phyloP scores from a whole-genome alignment of 2,113 vertebrate species.

The Sceloporus tristichus region DNA sequence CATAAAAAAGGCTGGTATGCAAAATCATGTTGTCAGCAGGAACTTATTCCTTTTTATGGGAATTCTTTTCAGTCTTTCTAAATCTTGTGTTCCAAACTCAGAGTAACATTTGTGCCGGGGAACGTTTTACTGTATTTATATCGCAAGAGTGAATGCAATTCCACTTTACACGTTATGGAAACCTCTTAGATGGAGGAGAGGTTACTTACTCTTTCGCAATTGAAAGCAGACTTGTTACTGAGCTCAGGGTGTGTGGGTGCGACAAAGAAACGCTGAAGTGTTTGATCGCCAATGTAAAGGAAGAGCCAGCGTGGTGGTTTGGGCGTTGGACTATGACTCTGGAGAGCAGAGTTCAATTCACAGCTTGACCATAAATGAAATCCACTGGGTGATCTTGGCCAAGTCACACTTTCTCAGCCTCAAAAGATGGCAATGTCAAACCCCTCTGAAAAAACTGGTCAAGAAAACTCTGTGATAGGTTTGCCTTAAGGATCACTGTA shows the following conservation, averaged over 20 bases:
- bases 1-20: neutral
- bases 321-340: too few relatives aligned
- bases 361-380: too few relatives aligned
- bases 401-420: too few relatives aligned
- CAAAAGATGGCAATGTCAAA: too few relatives aligned
- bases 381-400: too few relatives aligned
- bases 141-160: neutral
- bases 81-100: neutral
- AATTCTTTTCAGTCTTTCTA: neutral
- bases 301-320: too few relatives aligned
- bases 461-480: too few relatives aligned
- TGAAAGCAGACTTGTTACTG: neutral
- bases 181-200: neutral
- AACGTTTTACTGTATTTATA: neutral
- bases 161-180: neutral
- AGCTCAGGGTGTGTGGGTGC: too few relatives aligned
- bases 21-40: neutral
- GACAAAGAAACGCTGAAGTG: neutral
- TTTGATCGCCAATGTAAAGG: neutral
- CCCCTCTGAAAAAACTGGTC: too few relatives aligned
- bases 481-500: too few relatives aligned
- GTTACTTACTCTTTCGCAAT: neutral
- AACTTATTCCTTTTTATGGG: conserved; percentile 4
- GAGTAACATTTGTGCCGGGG: neutral
- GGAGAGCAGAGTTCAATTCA: too few relatives aligned